These are phyloP conservation scores for Riptortus pedestris DNA, from an alignment of 1,140 invertebrate genomes.

Conservation along the genomic window DNA sequence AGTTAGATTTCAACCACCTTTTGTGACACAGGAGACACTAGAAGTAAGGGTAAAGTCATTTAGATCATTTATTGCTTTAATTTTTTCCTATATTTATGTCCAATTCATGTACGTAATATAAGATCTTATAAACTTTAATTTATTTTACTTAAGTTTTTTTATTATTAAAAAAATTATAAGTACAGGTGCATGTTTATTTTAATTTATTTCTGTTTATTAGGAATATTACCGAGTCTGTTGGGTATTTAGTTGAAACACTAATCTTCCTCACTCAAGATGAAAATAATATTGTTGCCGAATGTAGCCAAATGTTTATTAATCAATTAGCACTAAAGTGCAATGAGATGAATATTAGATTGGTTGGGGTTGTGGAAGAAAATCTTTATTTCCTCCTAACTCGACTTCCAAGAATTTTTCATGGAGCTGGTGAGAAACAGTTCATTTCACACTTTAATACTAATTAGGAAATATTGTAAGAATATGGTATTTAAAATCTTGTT, in stretches of 20 bases:
- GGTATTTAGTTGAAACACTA: constrained; percentile 27
- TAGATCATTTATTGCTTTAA: too few relatives aligned
- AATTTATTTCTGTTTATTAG: constrained; percentile 31
- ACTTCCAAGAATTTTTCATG: constrained; percentile 28
- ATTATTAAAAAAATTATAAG: not conserved
- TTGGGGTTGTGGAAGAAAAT: constrained; percentile 29
- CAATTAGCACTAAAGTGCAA: constrained; percentile 18
- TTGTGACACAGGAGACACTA: too few relatives aligned
- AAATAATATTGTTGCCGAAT: constrained; percentile 18
- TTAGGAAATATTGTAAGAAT: not conserved
- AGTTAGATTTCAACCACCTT: too few relatives aligned
- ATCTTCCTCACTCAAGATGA: constrained; percentile 30
- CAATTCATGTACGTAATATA: too few relatives aligned
- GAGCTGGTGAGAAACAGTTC: constrained; percentile 19
- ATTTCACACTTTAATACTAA: not conserved
- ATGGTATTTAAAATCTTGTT: not conserved
- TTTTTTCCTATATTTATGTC: too few relatives aligned
- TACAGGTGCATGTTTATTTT: constrained; percentile 35
- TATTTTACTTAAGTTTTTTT: too few relatives aligned
- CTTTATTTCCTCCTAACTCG: constrained; percentile 29
- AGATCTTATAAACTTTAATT: too few relatives aligned
- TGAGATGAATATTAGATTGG: constrained; percentile 19
- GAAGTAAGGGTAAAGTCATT: too few relatives aligned
- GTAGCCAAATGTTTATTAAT: constrained; percentile 12
- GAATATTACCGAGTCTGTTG: constrained; percentile 26